These are phyloP conservation scores for Pampusana beccarii DNA, from an alignment of 2,113 vertebrate species.

Conservation along the genomic window DNA sequence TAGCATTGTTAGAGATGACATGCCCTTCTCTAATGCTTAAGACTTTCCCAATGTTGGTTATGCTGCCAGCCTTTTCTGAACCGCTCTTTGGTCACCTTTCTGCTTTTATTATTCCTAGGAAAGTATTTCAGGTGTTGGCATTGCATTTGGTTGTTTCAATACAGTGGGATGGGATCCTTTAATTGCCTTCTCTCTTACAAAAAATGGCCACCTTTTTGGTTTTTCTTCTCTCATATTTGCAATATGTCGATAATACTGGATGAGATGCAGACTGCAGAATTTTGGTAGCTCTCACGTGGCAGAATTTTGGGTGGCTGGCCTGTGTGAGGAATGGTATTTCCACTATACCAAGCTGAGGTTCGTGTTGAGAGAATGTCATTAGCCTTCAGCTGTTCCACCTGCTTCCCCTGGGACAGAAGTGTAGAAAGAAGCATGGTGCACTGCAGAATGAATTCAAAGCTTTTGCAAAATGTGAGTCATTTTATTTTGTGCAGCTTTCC, in stretches of 20 bases:
- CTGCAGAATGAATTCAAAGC: too few species aligned
- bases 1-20: too few species aligned
- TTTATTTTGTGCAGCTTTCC: background rate
- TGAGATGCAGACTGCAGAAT: background rate
- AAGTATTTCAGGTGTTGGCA: too few species aligned
- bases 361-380: background rate
- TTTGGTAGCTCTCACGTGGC: too few species aligned
- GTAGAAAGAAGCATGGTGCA: too few species aligned
- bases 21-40: too few species aligned
- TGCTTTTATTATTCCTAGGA: background rate
- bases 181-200: background rate
- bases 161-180: background rate
- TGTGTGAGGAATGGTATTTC: background rate
- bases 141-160: background rate
- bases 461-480: background rate
- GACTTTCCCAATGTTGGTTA: background rate
- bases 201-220: fast-evolving
- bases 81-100: too few species aligned
- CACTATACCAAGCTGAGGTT: background rate
- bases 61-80: background rate
- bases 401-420: background rate
- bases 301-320: too few species aligned
- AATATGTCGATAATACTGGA: background rate
- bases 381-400: background rate
- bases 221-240: background rate